Evolutionary conservation across 92 coral and sea anemone genomes (phyloP).

Genomic region (Epizoanthus illoricatus): DNA sequence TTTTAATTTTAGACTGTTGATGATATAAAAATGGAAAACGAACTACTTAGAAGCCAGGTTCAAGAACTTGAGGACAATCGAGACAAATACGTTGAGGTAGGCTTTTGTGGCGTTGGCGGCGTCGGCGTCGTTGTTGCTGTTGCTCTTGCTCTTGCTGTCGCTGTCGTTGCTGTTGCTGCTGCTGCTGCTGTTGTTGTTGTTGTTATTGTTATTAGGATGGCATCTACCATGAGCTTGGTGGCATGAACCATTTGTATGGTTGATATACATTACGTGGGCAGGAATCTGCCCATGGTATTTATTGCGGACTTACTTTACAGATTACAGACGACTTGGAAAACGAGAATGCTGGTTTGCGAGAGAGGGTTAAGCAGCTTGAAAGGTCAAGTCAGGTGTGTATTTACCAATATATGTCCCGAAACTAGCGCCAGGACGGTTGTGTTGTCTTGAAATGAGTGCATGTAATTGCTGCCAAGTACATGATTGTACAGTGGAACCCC

Average conservation of each 20-base stretch:
- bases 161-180: too few relatives aligned
- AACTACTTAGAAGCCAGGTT: slow-evolving; percentile 33
- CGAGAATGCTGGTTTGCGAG: slow-evolving; percentile 49
- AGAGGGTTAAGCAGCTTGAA: slow-evolving; percentile 34
- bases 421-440: too few relatives aligned
- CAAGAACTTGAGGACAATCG: slow-evolving; percentile 36
- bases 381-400: slow-evolving; percentile 32
- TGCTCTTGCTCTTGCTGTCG: too few relatives aligned
- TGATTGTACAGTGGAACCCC: too few relatives aligned
- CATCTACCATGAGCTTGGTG: too few relatives aligned
- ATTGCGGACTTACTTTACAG: slow-evolving; percentile 7
- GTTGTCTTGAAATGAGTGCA: neutral
- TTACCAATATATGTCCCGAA: too few relatives aligned
- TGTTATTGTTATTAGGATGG: too few relatives aligned
- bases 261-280: too few relatives aligned
- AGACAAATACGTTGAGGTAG: neutral
- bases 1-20: slow-evolving; percentile 34
- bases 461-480: too few relatives aligned
- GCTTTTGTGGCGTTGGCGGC: neutral
- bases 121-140: neutral
- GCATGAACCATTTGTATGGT: too few relatives aligned
- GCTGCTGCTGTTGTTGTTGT: too few relatives aligned
- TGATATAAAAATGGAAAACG: slow-evolving; percentile 43
- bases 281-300: neutral
- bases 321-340: slow-evolving; percentile 50